Evolutionary conservation across 92 coral and sea anemone genomes (phyloP).

Genomic region (Zoanthus gigantus): DNA sequence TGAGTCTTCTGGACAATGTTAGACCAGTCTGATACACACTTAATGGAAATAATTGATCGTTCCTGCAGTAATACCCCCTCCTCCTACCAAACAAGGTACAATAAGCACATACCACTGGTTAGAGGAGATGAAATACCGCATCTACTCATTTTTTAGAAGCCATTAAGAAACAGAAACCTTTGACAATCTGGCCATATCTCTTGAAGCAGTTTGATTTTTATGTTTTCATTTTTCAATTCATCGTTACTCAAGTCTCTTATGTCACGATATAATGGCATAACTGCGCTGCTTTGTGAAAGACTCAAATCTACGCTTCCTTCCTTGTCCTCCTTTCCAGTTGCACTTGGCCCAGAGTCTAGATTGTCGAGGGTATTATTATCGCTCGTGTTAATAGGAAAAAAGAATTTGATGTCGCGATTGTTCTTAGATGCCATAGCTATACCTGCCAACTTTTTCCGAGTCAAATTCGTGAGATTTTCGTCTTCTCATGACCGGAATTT

Average conservation of each 20-base stretch:
- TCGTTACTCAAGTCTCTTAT: not conserved
- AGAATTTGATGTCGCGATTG: no score
- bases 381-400: not conserved
- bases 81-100: no score
- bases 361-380: not conserved
- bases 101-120: not conserved
- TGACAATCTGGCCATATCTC: not conserved
- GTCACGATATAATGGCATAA: not conserved
- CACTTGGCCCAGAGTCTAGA: not conserved
- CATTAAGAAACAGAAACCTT: not conserved
- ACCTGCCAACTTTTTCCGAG: no score
- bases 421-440: no score
- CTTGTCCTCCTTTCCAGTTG: not conserved
- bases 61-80: no score
- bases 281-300: not conserved
- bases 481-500: no score
- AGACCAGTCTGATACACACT: slow-evolving; percentile 33
- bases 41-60: not conserved
- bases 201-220: not conserved
- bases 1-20: slow-evolving; percentile 14
- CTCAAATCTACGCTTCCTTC: not conserved
- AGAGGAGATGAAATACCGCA: slow-evolving; percentile 6
- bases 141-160: not conserved
- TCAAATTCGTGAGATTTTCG: no score
- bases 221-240: no score